A percentile compares a stretch with the other conserved stretches of the same genome.
Conservation (phyloP, 2,113 vertebrate genomes). For the Hystrix cristata region DNA sequence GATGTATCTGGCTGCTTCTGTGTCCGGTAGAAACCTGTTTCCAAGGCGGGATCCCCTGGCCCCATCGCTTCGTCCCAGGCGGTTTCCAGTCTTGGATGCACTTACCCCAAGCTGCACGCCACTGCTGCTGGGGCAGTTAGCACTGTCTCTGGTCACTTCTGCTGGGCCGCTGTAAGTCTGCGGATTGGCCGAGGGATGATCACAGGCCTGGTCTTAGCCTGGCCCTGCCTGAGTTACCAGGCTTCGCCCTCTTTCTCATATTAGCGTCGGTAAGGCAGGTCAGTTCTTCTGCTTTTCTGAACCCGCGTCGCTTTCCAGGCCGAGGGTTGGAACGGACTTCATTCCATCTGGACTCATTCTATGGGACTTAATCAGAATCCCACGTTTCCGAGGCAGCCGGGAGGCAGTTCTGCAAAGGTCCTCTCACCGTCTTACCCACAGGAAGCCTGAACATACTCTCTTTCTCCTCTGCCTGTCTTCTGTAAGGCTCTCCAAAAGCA, state of each 20-base stretch:
- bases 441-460: background rate
- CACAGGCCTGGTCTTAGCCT: background rate
- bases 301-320: background rate
- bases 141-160: background rate
- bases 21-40: background rate
- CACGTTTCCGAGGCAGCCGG: background rate
- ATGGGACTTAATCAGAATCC: background rate
- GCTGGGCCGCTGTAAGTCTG: conserved; percentile 21
- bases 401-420: background rate
- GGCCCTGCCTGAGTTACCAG: background rate
- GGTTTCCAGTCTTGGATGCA: background rate
- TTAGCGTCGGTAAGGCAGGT: background rate
- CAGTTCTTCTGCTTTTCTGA: conserved; percentile 64
- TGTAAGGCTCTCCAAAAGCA: background rate
- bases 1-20: background rate
- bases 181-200: background rate
- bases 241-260: background rate
- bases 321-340: background rate
- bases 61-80: background rate
- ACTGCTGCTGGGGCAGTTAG: background rate
- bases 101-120: background rate
- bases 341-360: background rate
- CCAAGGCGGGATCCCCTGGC: background rate
- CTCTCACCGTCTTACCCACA: background rate
- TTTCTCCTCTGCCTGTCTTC: background rate